Evolutionary conservation across 2,113 vertebrate species (phyloP).

Genomic region (Semnornis frantzii): DNA sequence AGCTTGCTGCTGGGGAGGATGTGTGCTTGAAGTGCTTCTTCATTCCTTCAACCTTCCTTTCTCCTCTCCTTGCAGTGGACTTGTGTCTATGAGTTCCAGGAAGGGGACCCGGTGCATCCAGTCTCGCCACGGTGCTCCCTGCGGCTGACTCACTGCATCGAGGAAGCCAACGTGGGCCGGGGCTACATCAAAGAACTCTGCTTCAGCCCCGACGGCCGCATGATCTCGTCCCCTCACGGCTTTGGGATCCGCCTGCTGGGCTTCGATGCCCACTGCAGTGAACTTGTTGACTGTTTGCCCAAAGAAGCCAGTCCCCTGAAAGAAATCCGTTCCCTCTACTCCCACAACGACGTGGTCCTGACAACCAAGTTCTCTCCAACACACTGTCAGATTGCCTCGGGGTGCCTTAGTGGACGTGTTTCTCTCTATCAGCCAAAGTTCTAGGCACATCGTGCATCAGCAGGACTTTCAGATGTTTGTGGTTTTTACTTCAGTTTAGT

Average conservation of each 20-base stretch:
- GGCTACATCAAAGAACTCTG: constrained; percentile 99
- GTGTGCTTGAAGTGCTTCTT: neutral
- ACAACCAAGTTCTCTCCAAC: constrained; percentile 99
- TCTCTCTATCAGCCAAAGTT: constrained; percentile 99
- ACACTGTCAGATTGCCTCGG: constrained; percentile 98
- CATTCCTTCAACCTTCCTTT: constrained; percentile 37
- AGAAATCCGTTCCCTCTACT: constrained; percentile 95
- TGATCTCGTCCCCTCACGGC: constrained; percentile 96
- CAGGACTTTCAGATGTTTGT: constrained; percentile 26
- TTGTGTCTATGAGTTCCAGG: constrained; percentile 98
- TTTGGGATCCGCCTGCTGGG: constrained; percentile 96
- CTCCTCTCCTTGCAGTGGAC: constrained; percentile 87
- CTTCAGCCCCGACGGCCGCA: constrained; percentile 96
- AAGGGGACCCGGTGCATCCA: constrained; percentile 82
- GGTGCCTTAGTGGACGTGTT: constrained; percentile 97
- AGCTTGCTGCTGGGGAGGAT: rapidly evolving
- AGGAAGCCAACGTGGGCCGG: constrained; percentile 96
- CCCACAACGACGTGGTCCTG: constrained; percentile 96
- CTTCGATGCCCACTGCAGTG: constrained; percentile 90
- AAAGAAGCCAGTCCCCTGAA: constrained; percentile 88
- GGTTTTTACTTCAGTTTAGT: constrained; percentile 63
- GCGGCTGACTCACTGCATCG: constrained; percentile 94
- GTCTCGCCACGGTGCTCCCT: constrained; percentile 93
- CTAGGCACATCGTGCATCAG: constrained; percentile 75
- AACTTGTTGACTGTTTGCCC: constrained; percentile 95